Base-by-base conservation (phyloP, 2,113 vertebrate genomes). In the Peromyscus polionotus region DNA sequence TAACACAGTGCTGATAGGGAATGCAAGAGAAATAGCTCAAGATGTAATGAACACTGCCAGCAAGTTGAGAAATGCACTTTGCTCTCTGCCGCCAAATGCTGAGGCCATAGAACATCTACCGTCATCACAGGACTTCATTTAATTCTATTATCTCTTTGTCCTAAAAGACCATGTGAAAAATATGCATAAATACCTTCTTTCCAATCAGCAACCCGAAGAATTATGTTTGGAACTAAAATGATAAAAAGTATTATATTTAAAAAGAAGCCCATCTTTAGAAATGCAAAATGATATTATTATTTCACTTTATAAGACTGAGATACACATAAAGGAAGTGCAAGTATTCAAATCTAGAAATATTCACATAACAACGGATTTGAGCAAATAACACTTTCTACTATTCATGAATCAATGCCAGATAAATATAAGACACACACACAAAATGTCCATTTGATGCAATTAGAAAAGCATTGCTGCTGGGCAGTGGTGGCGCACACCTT, bases 161-260 rank as follows among this genome's bases (percentile, higher is more conserved):
- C 39, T 42, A 54, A 96, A 97, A 96, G 87, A 88, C 88, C 87
- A 89, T 95, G 42, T 12, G 97, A 97, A 98, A n/a, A 65, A 88
- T 45, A 70, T 96, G 14, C 28, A 96, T 94, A 98, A 96, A 97
- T 95, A 97, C 91, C 95, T 20, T 80, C 93, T 39, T 97, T 84
- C 28, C 51, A 96, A 51, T 59, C 98, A 96, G n/a, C 68, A 16
- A 97, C 51, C 70, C 93, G 57, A 97, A 88, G 77, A 95, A 97
- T 73, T 24, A 12, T 93, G 73, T 93, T 91, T 94, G 73, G 95
- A 97, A 88, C 31, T 72, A 24, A 59, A 72, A 42, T 73, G 22
- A 17, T 75, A 39, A 54, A 39, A 73, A 42, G 28, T 76, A 76
- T 42, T 95, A 67, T 1, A 88, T 26, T 90, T 92, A 80, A 96